Conservation (phyloP, 2,888 invertebrate species). For the Cephus runcator region DNA sequence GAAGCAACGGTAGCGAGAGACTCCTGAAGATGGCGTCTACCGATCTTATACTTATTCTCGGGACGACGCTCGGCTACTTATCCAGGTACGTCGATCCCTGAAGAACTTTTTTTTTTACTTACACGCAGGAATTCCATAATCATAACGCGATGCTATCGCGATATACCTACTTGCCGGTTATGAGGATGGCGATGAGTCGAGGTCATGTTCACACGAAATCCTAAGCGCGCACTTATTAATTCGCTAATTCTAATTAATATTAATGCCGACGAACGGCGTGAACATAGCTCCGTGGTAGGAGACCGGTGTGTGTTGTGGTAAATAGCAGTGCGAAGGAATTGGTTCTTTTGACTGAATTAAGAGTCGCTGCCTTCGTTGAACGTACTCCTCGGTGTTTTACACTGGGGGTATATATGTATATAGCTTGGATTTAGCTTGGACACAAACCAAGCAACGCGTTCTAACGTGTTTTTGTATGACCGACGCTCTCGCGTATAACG, state of each 20-base stretch:
- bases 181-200: slow-evolving; percentile 22
- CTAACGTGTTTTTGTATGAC: too few species aligned
- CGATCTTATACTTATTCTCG: too few species aligned
- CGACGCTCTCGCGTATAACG: too few species aligned
- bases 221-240: slow-evolving; percentile 32
- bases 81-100: slow-evolving; percentile 20
- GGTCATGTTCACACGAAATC: slow-evolving; percentile 62
- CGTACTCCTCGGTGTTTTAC: too few species aligned
- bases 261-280: slow-evolving; percentile 34
- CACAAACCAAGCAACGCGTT: too few species aligned
- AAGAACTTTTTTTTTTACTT: not conserved
- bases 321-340: too few species aligned
- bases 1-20: slow-evolving; percentile 37
- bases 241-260: slow-evolving; percentile 57
- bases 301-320: too few species aligned
- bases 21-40: slow-evolving; percentile 2
- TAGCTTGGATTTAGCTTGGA: too few species aligned
- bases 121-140: slow-evolving; percentile 43
- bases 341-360: too few species aligned
- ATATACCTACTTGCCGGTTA: slow-evolving; percentile 25
- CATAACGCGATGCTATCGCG: slow-evolving; percentile 37
- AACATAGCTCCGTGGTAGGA: too few species aligned
- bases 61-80: slow-evolving; percentile 18
- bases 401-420: too few species aligned
- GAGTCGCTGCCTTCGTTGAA: too few species aligned